A percentile compares a stretch with the other conserved stretches of the same genome.
These are phyloP conservation scores for Dendrolimus kikuchii DNA, from an alignment of 1,140 invertebrate species.

Conservation along the genomic window DNA sequence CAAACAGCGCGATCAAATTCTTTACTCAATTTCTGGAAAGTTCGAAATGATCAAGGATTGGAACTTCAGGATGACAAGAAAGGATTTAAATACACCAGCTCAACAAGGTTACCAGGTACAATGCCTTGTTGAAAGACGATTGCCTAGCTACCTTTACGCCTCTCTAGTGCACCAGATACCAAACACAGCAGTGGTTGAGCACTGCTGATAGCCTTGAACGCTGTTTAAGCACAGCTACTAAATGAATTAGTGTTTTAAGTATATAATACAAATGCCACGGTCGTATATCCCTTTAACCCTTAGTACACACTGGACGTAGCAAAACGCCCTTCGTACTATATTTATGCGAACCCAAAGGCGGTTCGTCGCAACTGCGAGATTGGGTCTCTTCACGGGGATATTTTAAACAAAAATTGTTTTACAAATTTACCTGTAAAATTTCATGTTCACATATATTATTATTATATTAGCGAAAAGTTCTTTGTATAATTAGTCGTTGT, in stretches of 20 bases:
- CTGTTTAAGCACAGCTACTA: slow-evolving; percentile 32
- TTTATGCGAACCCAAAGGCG: slow-evolving; percentile 44
- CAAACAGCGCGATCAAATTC: too few species aligned
- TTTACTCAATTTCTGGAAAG: slow-evolving; percentile 2
- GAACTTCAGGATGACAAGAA: background rate
- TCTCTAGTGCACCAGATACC: slow-evolving; percentile 44
- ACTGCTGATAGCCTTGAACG: slow-evolving; percentile 41
- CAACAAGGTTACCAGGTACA: slow-evolving; percentile 48
- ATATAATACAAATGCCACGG: slow-evolving; percentile 30
- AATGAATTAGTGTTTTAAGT: slow-evolving; percentile 20
- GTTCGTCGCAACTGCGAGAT: slow-evolving; percentile 35
- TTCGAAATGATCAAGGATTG: background rate
- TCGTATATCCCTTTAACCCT: slow-evolving; percentile 36
- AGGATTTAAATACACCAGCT: slow-evolving; percentile 9
- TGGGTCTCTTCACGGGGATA: slow-evolving; percentile 54
- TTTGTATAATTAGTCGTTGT: too few species aligned
- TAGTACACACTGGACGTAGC: slow-evolving; percentile 47
- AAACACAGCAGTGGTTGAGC: slow-evolving; percentile 55
- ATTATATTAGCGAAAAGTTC: too few species aligned
- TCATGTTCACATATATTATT: slow-evolving; percentile 1
- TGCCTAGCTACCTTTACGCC: slow-evolving; percentile 52
- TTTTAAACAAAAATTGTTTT: slow-evolving; percentile 15
- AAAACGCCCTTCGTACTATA: slow-evolving; percentile 51
- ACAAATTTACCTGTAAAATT: slow-evolving; percentile 50
- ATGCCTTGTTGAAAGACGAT: slow-evolving; percentile 69